These are phyloP conservation scores for Drosophila tropicalis DNA, from an alignment of 1,140 invertebrate species.

Conservation along the genomic window DNA sequence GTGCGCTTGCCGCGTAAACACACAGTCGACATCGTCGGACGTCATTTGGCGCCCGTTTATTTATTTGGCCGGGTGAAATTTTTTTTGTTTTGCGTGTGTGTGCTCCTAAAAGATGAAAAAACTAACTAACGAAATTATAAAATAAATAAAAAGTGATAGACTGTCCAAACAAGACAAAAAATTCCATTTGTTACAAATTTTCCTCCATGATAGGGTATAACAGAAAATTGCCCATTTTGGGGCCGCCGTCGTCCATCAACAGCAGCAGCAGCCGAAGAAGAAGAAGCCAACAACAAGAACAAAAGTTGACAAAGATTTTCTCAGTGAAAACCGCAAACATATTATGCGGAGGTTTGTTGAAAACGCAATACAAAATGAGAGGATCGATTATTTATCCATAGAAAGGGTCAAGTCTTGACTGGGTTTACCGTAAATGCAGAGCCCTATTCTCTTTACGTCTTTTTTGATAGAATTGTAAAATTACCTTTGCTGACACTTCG, in stretches of 20 bases:
- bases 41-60: conserved; percentile 75
- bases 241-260: conserved; percentile 9
- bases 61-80: conserved; percentile 63
- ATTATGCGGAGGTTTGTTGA: conserved; percentile 68
- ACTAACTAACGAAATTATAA: conserved; percentile 4
- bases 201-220: conserved; percentile 41
- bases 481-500: too few species aligned
- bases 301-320: conserved; percentile 59
- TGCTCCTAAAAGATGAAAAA: not conserved
- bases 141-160: conserved; percentile 15
- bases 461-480: too few species aligned
- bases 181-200: conserved; percentile 6
- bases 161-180: not conserved
- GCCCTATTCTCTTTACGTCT: too few species aligned
- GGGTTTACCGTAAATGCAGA: too few species aligned
- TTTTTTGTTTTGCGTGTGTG: conserved; percentile 21
- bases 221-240: conserved; percentile 22
- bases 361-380: not conserved
- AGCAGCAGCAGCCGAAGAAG: conserved; percentile 5
- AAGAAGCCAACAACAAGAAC: conserved; percentile 15
- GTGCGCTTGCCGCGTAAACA: conserved; percentile 57
- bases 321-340: conserved; percentile 55
- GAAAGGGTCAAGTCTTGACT: too few species aligned
- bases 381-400: too few species aligned
- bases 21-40: conserved; percentile 41